Conservation (phyloP, 1,140 invertebrate genomes). For the Limonius californicus region DNA sequence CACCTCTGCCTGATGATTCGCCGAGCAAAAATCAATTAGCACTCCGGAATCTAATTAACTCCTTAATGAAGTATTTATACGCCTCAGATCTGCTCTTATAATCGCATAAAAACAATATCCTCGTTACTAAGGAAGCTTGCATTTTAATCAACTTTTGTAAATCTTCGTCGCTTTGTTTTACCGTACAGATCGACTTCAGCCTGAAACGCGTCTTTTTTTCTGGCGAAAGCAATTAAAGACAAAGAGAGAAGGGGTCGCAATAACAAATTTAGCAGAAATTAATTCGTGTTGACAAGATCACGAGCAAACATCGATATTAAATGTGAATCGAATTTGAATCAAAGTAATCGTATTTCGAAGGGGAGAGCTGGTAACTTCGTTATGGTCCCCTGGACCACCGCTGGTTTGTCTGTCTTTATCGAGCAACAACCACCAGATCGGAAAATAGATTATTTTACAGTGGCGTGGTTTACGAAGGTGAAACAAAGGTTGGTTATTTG, state of each 20-base stretch:
- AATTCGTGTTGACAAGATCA: slow-evolving; percentile 29
- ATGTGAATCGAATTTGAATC: slow-evolving; percentile 33
- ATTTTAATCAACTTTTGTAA: too few relatives aligned
- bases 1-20: slow-evolving; percentile 15
- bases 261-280: slow-evolving; percentile 27
- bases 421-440: too few relatives aligned
- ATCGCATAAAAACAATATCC: slow-evolving; percentile 25
- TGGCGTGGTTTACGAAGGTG: too few relatives aligned
- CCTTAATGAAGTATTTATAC: slow-evolving; percentile 25
- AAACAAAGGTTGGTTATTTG: too few relatives aligned
- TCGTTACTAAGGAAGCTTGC: slow-evolving; percentile 18
- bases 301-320: slow-evolving; percentile 30
- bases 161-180: too few relatives aligned
- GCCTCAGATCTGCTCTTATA: slow-evolving; percentile 23
- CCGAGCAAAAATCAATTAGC: slow-evolving; percentile 23
- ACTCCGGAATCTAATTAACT: slow-evolving; percentile 24
- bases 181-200: too few relatives aligned
- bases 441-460: too few relatives aligned
- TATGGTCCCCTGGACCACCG: slow-evolving; percentile 17
- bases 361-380: slow-evolving; percentile 25
- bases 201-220: too few relatives aligned
- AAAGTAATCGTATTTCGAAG: slow-evolving; percentile 26
- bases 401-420: too few relatives aligned
- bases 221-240: slow-evolving; percentile 4
- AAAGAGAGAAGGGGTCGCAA: slow-evolving; percentile 7